Base-by-base conservation (phyloP, 2,113 vertebrate genomes). In the Sylvietta virens region DNA sequence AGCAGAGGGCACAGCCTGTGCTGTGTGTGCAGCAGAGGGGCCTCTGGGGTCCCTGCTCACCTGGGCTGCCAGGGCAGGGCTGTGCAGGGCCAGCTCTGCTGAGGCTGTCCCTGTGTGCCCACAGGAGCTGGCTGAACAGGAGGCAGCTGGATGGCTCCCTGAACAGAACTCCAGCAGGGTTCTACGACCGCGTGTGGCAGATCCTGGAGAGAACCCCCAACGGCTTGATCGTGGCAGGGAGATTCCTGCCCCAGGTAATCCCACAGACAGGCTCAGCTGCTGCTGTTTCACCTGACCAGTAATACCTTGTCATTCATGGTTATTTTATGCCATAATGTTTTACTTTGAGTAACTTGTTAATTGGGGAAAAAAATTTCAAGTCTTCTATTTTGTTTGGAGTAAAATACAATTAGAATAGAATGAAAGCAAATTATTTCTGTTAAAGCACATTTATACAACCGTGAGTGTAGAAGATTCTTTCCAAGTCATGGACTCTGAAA, bases 111-210 rank as follows among this genome's bases (percentile, higher is more conserved):
- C 86, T 65, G 22, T 94, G 7, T 65, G 45, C 27, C 61, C 69
- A 3, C 86, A 99, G 99, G 97, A 98, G 98, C 64, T 99, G 99
- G 99, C 94, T 99, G 83, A 98, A 99, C 96, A 98, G 98, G 81
- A 98, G 99, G 72, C 99, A 99, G 97, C 98, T 99, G 7, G 99
- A 99, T 1, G 99, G 99, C 27, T 99, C 98, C 72, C 98, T 99
- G 90, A 99, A 99, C 93, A 97, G 99, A 74, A 99, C 98, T 10
- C 99, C 99, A 8, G 84, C 98, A 3, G 99, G 99, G 2, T 99
- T 99, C 95, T 99, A 99, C 11, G 99, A 99, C 88, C 98, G 99
- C 0, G 98, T 99, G 92, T 99, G 99, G 99, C 99, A 99, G 98
- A 99, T 99, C 90, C 97, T 99, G 93, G 99, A 99, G 96, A 98